Evolutionary conservation across 2,797 vertebrate genomes (phyloP), one percentile per base, ranked within the genome.

Genomic region (Anguilla pacifica): DNA sequence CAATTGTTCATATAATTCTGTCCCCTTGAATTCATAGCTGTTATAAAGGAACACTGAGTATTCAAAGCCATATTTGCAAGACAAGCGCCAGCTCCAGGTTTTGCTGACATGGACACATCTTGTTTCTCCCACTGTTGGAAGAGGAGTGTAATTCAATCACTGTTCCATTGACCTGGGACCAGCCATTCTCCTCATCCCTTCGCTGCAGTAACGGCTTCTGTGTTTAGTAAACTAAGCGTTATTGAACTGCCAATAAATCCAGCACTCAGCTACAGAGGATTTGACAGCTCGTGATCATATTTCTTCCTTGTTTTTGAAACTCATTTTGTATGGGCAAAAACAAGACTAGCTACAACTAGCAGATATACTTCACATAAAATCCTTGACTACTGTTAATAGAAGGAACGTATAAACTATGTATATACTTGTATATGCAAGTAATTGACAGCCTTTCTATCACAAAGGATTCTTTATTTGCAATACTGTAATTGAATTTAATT

Each of bases 111-210:
- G 67, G 46, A 87, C 85, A 88, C 83, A 57, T 86, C 86, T 79
- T 0, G 72, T 86, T 87, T 84, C 79, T 70, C 86, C 86, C 64
- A 35, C 46, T 89, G 88, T 89, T 89, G 86, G 83, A 57, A 67
- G 88, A 85, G 82, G 86, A 87, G 86, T 86, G 89, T 90, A 90
- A 90, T 91, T 91, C 89, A 88, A 89, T 89, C 86, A 90, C 88
- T 89, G 88, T 86, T 89, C 85, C 87, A 91, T 90, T 85, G 89
- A 91, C 91, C 85, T 88, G 88, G 85, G 87, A 88, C 51, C 57
- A n/a, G 70, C 59, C 49, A 43, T 86, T 88, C 64, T 88, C 81
- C 81, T 46, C 84, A 53, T 43, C 59, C 61, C 57, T 22, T 31
- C 53, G 51, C 84, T 77, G 77, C 25, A 72, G 67, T 82, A 86